Base-by-base conservation (phyloP, 2,113 vertebrate genomes). In the Neopipo cinnamomea region DNA sequence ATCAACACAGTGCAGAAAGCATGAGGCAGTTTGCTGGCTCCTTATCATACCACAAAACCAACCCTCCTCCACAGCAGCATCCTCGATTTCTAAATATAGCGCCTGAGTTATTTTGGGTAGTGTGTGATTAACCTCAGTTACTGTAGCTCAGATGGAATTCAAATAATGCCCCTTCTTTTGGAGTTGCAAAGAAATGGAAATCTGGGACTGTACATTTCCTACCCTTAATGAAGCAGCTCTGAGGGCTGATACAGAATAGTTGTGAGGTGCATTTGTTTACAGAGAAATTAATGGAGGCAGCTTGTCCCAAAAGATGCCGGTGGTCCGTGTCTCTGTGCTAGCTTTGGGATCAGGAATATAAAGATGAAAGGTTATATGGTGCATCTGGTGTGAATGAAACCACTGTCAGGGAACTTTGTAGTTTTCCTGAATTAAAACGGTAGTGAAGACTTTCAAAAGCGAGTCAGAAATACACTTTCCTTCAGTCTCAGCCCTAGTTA, bases 81-180 rank as follows among this genome's bases (percentile, higher is more conserved):
- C 85, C 89, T 95, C 35, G 35, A 3, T 74, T 93, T 91, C 94
- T 88, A 95, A 91, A 91, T 96, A 93, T 96, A 94, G 79, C 3
- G 0, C 12, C 4, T 6, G 42, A 91, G 85, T 89, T 97, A 96
- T 97, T 96, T 97, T 91, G 76, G 93, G 91, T 67, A 88, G 79
- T 39, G 47, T 94, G 92, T 93, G 83, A 89, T 96, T 96, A 97
- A 95, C 89, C 82, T 96, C 95, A 90, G 91, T 96, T 94, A 90
- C 88, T 70, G 72, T 77, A 94, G 52, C 91, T 91, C 12, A 2
- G 49, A 58, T 96, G 59, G 73, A 82, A 92, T 91, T 96, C 76
- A 66, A 65, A 91, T 88, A 95, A 73, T 82, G 37, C 42, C 62
- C 28, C 61, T 16, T 76, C 79, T 83, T 93, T 72, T 72, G 56